Base-by-base conservation (phyloP, 53 echinoderm and acorn worm species). In the Holothuria leucospilota region DNA sequence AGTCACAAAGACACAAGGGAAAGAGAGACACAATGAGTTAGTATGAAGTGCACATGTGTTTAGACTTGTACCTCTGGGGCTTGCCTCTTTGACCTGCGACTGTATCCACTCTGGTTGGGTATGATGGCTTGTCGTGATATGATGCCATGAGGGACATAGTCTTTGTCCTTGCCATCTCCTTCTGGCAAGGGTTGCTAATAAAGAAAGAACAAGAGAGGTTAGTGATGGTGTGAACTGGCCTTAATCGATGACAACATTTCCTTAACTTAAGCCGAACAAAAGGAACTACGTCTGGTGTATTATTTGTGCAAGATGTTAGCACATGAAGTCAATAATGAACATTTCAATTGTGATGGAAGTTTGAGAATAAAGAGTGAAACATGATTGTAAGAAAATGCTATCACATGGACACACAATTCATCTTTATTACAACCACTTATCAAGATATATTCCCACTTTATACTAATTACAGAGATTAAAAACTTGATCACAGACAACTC, bases 101-200 rank as follows among this genome's bases (percentile, higher is more conserved):
- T 93, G 86, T 99, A 99, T 13, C 99, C 93, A 16, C 84, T 91
- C 56, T 82, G 90, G 52, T 85, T 86, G 28, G 85, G 46, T 53
- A 90, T 93, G 85, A 99, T 91, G 42, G 99, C 95, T 68, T 95
- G 95, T 13, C 95, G 90, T 60, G 94, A 93, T 59, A 90, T 87
- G 66, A 95, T 99, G 56, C 95, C 95, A 68, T 99, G 99, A 16
- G 95, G 93, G 2, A 93, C 99, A 87, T 99, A 99, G 85, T 99
- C 99, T 77, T 95, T 99, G 69, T 92, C 95, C 81, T 92, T 92
- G 16, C 85, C 92, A 70, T 95, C 95, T 60, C 95, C 99, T 77
- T 98, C 98, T 41, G 91, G 91, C 62, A 94, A 75, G 53, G 89
- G 87, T 92, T 96, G 78, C 89, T 87, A 61, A 62, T 42, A 60